Conservation (phyloP, 64 coral and sea anemone genomes). For the Montipora sp. region DNA sequence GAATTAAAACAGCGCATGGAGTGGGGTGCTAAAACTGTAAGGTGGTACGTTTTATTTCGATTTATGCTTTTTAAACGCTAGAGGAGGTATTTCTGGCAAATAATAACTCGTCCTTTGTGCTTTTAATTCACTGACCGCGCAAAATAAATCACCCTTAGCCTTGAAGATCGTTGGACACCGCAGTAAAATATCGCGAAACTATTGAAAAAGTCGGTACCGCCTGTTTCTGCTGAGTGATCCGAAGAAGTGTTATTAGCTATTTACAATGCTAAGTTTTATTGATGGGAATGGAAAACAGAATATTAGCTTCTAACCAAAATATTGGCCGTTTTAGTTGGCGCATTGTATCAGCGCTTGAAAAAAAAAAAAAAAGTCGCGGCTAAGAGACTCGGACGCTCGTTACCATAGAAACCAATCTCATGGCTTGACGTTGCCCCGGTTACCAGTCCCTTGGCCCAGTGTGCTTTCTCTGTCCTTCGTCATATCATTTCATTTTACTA, state of each 20-base stretch:
- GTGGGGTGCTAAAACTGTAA: not conserved
- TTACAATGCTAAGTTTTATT: conserved; percentile 1
- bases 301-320: conserved; percentile 39
- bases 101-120: not conserved
- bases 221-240: not conserved
- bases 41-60: conserved; percentile 8
- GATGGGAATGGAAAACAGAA: conserved; percentile 30
- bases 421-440: conserved; percentile 57
- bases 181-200: not conserved
- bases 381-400: conserved; percentile 33
- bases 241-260: conserved; percentile 2
- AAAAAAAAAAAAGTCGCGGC: not conserved
- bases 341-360: too few species aligned
- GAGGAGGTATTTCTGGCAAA: conserved; percentile 32
- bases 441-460: conserved; percentile 34
- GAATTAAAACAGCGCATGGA: not conserved
- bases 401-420: conserved; percentile 27
- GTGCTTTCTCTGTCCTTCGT: conserved; percentile 28
- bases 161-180: not conserved
- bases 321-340: conserved; percentile 45
- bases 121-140: not conserved
- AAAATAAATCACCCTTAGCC: not conserved
- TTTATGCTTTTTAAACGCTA: conserved; percentile 1
- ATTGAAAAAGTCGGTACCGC: not conserved
- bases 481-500: conserved; percentile 48